phyloP scores from a whole-genome alignment of 2,888 invertebrate genomes.

The Labia minor region DNA sequence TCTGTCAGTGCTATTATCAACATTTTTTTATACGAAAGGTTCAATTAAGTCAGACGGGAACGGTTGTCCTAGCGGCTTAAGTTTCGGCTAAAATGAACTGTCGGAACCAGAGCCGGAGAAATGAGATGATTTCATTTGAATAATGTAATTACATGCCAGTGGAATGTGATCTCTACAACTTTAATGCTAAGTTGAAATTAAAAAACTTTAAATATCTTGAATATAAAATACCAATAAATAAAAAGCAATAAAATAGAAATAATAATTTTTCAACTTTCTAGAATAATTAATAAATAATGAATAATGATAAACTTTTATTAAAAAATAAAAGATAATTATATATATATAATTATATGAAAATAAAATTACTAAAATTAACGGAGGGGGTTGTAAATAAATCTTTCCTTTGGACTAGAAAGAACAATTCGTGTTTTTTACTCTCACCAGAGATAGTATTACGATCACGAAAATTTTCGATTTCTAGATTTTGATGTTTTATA shows the following conservation, averaged over 20 bases:
- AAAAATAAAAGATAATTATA: too few relatives aligned
- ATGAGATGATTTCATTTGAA: slow-evolving; percentile 1
- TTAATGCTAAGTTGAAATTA: neutral
- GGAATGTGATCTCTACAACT: neutral
- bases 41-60: neutral
- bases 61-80: neutral
- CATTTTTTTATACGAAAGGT: neutral
- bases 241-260: neutral
- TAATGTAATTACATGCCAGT: neutral
- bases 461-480: too few relatives aligned
- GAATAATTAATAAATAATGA: too few relatives aligned
- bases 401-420: too few relatives aligned
- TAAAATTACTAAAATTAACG: too few relatives aligned
- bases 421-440: too few relatives aligned
- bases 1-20: slow-evolving; percentile 1
- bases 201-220: neutral
- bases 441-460: too few relatives aligned
- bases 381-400: too few relatives aligned
- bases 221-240: neutral
- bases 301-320: too few relatives aligned
- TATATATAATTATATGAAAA: too few relatives aligned
- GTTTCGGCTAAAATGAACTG: neutral
- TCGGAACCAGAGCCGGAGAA: neutral
- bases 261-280: too few relatives aligned
- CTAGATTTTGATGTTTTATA: too few relatives aligned